Percentiles rank a stretch among this genome's conserved stretches.
phyloP scores from a whole-genome alignment of 2,888 invertebrate genomes.

The Meteorus colon region DNA sequence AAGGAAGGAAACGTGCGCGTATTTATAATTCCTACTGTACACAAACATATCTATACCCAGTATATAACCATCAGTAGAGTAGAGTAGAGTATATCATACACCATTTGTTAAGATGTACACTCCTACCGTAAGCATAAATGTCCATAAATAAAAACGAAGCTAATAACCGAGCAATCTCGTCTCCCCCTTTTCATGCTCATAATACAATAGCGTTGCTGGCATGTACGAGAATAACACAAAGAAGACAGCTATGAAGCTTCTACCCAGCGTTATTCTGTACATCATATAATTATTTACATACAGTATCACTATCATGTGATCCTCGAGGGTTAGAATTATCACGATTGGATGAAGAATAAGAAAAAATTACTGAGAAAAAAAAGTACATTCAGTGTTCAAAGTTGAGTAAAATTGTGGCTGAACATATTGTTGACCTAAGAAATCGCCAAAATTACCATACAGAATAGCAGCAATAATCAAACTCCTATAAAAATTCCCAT shows the following conservation, averaged over 20 bases:
- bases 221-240: neutral
- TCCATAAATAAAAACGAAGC: conserved; percentile 47
- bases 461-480: no score
- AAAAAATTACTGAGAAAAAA: no score
- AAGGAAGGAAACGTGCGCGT: neutral
- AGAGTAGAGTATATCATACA: neutral
- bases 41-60: neutral
- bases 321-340: neutral
- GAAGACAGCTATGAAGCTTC: neutral
- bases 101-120: neutral
- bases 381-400: no score
- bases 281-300: neutral
- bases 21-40: neutral
- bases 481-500: no score
- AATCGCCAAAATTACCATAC: no score
- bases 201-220: neutral
- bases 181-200: neutral
- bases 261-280: neutral
- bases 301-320: neutral
- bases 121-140: conserved; percentile 10
- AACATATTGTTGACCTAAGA: no score
- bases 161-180: conserved; percentile 43
- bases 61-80: neutral
- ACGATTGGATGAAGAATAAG: no score
- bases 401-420: no score